Conservation (phyloP, 64 coral and sea anemone species). For the Cladopsammia gracilis region DNA sequence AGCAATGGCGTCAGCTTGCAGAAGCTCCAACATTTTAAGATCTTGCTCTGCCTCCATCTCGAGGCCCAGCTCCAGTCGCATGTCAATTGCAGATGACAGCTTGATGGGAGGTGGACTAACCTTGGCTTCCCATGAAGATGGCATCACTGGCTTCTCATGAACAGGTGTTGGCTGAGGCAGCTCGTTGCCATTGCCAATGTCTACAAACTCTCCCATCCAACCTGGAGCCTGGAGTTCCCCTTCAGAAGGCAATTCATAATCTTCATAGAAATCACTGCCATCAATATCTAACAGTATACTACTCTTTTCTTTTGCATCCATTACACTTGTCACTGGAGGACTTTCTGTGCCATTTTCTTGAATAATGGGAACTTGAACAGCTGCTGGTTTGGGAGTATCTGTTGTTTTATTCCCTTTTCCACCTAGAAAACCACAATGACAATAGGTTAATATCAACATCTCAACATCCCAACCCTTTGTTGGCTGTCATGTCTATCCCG, state of each 20-base stretch:
- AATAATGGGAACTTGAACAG: neutral
- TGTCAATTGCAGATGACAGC: conserved; percentile 71
- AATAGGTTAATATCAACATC: neutral
- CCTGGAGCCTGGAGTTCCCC: conserved; percentile 26
- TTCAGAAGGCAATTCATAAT: conserved; percentile 34
- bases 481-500: too few relatives aligned
- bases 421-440: neutral
- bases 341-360: conserved; percentile 10
- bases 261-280: neutral
- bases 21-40: conserved; percentile 63
- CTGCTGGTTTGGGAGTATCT: neutral
- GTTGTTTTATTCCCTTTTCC: neutral
- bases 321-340: neutral
- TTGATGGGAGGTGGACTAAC: conserved; percentile 45
- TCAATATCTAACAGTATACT: neutral
- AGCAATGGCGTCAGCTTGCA: conserved; percentile 59
- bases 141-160: conserved; percentile 14
- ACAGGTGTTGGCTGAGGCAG: conserved; percentile 48
- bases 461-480: too few relatives aligned
- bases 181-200: conserved; percentile 1
- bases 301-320: conserved; percentile 6
- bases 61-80: conserved; percentile 66
- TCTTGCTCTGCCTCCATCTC: conserved; percentile 87
- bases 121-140: conserved; percentile 22
- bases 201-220: conserved; percentile 18